A percentile compares a stretch with the other conserved stretches of the same genome.
Conservation (phyloP, 2,888 invertebrate genomes). For the Phania funesta region DNA sequence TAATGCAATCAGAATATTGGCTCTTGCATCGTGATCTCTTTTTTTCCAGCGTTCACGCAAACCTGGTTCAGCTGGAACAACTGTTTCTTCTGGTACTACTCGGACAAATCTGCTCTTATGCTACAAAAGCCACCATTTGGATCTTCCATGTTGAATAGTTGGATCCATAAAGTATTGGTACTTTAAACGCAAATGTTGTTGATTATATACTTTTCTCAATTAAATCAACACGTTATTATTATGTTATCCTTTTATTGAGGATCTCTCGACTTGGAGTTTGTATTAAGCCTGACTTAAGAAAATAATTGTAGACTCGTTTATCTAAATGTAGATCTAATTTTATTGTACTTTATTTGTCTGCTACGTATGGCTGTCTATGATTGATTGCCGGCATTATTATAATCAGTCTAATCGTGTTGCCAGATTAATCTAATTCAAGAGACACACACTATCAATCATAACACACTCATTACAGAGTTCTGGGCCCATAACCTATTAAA, state of each 20-base stretch:
- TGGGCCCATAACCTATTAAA: conserved; percentile 21
- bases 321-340: no score
- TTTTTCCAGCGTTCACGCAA: background rate
- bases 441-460: no score
- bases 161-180: conserved; percentile 1
- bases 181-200: background rate
- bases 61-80: background rate
- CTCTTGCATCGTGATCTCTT: conserved; percentile 22
- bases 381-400: no score
- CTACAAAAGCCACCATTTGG: background rate
- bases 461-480: no score
- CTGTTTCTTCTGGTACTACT: background rate
- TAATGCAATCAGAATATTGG: conserved; percentile 11
- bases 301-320: no score
- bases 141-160: conserved; percentile 19
- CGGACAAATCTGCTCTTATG: background rate
- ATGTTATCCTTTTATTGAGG: background rate
- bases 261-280: conserved; percentile 17
- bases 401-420: no score
- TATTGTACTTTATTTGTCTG: no score
- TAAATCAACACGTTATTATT: background rate
- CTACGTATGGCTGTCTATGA: no score
- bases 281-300: no score
- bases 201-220: background rate
- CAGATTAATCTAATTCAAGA: no score